These are phyloP conservation scores for Penelope pileata DNA, from an alignment of 2,113 vertebrate genomes.

Conservation along the genomic window DNA sequence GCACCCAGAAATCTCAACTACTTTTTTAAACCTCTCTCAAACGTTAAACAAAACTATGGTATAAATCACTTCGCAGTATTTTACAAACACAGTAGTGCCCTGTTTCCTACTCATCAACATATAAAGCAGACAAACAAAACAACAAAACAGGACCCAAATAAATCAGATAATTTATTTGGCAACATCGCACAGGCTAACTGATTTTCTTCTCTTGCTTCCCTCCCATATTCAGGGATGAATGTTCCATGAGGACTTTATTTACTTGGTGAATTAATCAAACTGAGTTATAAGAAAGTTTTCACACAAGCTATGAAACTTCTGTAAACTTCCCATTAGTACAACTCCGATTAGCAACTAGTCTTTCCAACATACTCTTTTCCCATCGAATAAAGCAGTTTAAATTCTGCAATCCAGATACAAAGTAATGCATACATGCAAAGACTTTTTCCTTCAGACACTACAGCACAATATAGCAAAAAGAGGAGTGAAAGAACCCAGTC, in stretches of 20 bases:
- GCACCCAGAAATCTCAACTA: neutral
- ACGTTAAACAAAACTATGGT: neutral
- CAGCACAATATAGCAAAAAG: neutral
- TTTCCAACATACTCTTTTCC: neutral
- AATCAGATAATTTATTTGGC: neutral
- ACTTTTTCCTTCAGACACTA: neutral
- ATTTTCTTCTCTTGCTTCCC: neutral
- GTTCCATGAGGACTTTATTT: constrained; percentile 40
- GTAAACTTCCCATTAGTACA: constrained; percentile 15
- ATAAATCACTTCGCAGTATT: neutral
- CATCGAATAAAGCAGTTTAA: neutral
- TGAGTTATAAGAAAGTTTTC: neutral
- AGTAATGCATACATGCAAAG: neutral
- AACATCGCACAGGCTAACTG: neutral
- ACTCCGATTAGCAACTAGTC: neutral
- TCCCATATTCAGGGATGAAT: constrained; percentile 8
- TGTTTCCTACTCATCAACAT: neutral
- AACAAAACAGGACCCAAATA: neutral
- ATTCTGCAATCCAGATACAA: neutral
- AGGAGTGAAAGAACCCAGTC: neutral
- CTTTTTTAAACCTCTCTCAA: neutral
- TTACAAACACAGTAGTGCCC: neutral
- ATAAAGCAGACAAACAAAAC: neutral
- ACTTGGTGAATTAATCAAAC: constrained; percentile 62
- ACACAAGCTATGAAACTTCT: constrained; percentile 14